phyloP scores from a whole-genome alignment of 2,113 vertebrate species.

The Gymnarchus niloticus region DNA sequence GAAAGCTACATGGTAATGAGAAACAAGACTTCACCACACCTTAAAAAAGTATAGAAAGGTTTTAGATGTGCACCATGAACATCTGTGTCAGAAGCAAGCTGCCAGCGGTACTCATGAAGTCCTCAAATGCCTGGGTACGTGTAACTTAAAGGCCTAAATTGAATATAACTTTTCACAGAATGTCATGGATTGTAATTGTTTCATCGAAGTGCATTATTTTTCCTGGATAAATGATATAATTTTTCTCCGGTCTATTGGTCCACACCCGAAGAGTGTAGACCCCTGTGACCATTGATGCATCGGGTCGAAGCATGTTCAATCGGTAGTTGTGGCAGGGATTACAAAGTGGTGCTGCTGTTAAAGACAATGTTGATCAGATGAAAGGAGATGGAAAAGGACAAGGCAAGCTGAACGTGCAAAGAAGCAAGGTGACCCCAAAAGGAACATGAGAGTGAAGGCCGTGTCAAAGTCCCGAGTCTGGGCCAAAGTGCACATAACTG shows the following conservation, averaged over 20 bases:
- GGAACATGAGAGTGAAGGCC: background rate
- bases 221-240: background rate
- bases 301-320: background rate
- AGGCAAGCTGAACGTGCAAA: background rate
- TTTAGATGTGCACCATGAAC: background rate
- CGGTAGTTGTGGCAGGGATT: background rate
- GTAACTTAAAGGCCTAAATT: background rate
- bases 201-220: background rate
- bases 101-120: background rate
- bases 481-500: background rate
- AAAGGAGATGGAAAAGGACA: background rate
- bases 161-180: background rate
- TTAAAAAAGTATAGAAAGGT: background rate
- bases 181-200: background rate
- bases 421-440: background rate
- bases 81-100: background rate
- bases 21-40: constrained; percentile 19
- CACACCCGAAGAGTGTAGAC: background rate
- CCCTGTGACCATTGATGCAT: background rate
- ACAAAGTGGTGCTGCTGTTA: background rate
- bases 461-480: background rate
- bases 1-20: constrained; percentile 30
- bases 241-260: background rate
- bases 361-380: background rate
- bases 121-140: background rate